Conservation (phyloP, 2,797 vertebrate genomes). For the Sebastes nivosus region DNA sequence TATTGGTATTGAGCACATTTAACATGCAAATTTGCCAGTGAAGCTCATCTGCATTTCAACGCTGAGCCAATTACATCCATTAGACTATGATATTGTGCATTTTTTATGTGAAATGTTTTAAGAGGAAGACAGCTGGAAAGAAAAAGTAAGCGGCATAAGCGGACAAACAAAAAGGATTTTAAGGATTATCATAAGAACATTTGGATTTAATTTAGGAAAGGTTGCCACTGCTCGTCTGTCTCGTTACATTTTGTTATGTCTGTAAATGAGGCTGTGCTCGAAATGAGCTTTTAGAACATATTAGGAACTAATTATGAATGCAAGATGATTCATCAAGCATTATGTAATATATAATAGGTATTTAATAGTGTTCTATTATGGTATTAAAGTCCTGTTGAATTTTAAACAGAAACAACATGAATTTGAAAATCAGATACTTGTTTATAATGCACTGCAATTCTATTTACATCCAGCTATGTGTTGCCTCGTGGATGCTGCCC, state of each 20-base stretch:
- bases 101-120: slow-evolving; percentile 6
- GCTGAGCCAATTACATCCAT: slow-evolving; percentile 1
- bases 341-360: neutral
- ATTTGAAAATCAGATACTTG: neutral
- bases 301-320: neutral
- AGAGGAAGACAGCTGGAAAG: neutral
- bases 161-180: neutral
- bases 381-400: neutral
- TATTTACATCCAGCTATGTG: neutral
- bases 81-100: neutral
- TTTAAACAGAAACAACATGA: neutral
- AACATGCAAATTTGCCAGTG: neutral
- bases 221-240: neutral
- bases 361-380: neutral
- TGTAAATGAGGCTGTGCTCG: neutral
- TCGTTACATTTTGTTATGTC: neutral
- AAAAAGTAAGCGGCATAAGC: neutral
- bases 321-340: slow-evolving; percentile 1
- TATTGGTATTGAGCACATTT: slow-evolving; percentile 5
- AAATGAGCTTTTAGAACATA: neutral
- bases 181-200: neutral
- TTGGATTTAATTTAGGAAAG: slow-evolving; percentile 1
- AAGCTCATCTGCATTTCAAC: slow-evolving; percentile 19
- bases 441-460: neutral
- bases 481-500: slow-evolving; percentile 3